Conservation (phyloP, 2,888 invertebrate genomes). For the Eupithecia dodoneata region DNA sequence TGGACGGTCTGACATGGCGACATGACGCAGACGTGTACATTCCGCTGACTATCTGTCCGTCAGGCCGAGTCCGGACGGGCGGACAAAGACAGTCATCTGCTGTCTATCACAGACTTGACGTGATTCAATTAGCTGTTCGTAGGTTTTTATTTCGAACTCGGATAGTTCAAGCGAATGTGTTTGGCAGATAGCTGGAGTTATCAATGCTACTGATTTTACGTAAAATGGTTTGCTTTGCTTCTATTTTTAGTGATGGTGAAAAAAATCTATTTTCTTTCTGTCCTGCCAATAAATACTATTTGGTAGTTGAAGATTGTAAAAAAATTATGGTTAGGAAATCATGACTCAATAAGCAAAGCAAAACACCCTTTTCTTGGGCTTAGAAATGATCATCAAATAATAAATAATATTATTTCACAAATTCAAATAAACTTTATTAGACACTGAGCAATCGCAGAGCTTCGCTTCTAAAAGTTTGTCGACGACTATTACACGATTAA, state of each 20-base stretch:
- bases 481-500: constrained; percentile 50
- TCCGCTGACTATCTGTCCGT: constrained; percentile 64
- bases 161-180: constrained; percentile 3
- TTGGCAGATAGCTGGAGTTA: background rate
- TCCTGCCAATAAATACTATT: background rate
- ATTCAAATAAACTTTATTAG: background rate
- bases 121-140: constrained; percentile 57
- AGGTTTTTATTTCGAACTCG: constrained; percentile 30
- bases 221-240: background rate
- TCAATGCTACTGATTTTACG: background rate
- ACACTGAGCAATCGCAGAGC: background rate
- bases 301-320: background rate
- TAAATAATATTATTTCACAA: background rate
- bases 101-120: constrained; percentile 62
- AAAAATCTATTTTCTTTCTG: background rate
- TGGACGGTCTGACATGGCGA: constrained; percentile 56
- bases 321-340: background rate
- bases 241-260: background rate
- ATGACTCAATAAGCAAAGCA: background rate
- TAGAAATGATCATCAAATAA: background rate
- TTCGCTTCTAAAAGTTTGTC: constrained; percentile 44
- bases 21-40: constrained; percentile 54
- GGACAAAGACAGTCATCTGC: constrained; percentile 70
- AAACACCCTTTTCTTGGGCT: background rate
- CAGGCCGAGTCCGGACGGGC: constrained; percentile 41